phyloP scores from a whole-genome alignment of 2,113 vertebrate genomes.

The Carassius auratus region DNA sequence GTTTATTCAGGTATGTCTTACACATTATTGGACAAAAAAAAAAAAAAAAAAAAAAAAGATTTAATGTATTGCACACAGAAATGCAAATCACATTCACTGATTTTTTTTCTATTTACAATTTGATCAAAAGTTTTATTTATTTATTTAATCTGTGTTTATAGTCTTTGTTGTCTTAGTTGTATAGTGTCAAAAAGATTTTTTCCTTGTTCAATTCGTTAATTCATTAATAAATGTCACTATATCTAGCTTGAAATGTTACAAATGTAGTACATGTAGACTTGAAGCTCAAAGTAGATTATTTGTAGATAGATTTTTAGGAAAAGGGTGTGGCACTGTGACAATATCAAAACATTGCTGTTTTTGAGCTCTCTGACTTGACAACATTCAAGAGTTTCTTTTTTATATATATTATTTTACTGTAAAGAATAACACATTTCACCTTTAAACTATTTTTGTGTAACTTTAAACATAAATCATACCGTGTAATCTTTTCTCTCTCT shows the following conservation, averaged over 20 bases:
- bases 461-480: neutral
- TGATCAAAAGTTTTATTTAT: no score
- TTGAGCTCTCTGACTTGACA: neutral
- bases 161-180: neutral
- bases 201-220: no score
- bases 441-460: neutral
- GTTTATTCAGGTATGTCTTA: conserved; percentile 79
- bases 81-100: neutral
- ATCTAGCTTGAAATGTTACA: neutral
- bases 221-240: no score
- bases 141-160: no score
- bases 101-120: no score
- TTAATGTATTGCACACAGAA: neutral
- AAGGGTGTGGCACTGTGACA: neutral
- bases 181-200: neutral
- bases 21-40: neutral
- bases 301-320: neutral
- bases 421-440: neutral
- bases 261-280: neutral
- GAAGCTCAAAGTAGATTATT: neutral
- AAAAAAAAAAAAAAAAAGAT: neutral
- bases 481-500: neutral
- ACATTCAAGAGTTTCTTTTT: no score
- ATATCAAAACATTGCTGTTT: neutral
- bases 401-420: no score